Percentiles rank a stretch among this genome's conserved stretches.
phyloP scores from a whole-genome alignment of 2,888 invertebrate genomes.

The Dorcus parallelipipedus region DNA sequence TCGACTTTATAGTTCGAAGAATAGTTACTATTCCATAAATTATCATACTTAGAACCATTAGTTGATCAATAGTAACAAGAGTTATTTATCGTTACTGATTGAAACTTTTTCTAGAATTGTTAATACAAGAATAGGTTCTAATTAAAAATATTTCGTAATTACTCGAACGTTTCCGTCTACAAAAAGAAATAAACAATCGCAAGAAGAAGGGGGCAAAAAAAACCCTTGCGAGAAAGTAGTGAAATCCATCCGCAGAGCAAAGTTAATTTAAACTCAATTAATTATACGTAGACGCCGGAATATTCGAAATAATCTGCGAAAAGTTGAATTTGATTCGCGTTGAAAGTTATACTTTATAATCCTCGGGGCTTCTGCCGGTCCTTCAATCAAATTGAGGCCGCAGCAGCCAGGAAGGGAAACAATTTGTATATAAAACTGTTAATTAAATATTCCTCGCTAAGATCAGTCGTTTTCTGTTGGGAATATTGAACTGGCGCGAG shows the following conservation, averaged over 20 bases:
- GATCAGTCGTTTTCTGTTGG: neutral
- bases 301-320: constrained; percentile 5
- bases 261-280: constrained; percentile 4
- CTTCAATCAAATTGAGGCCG: neutral
- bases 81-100: too few species aligned
- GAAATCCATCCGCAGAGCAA: neutral
- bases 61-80: too few species aligned
- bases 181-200: too few species aligned
- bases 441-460: constrained; percentile 7
- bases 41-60: too few species aligned
- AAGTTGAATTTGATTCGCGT: constrained; percentile 12
- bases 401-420: neutral
- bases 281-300: neutral
- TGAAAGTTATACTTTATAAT: constrained; percentile 14
- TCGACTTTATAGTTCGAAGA: neutral
- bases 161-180: too few species aligned
- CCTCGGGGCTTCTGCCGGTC: neutral
- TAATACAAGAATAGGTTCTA: too few species aligned
- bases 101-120: too few species aligned
- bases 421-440: constrained; percentile 11
- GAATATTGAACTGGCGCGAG: neutral
- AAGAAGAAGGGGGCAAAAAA: neutral
- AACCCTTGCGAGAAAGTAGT: neutral
- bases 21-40: too few species aligned
- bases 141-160: too few species aligned